phyloP scores from a whole-genome alignment of 1,140 invertebrate genomes.

The Cepaea nemoralis region DNA sequence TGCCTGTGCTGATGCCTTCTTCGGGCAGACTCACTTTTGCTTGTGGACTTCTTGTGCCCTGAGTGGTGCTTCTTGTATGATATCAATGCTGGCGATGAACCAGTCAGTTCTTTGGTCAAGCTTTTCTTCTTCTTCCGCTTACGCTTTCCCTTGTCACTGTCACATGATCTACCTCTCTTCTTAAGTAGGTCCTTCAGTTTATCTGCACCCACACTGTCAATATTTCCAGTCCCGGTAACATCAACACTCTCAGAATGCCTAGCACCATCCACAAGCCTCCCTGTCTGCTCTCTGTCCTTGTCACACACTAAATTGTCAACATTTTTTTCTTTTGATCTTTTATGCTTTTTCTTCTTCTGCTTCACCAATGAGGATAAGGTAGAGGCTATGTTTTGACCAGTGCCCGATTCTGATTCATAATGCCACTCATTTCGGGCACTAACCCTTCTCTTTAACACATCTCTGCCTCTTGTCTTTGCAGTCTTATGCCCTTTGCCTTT shows the following conservation, averaged over 20 bases:
- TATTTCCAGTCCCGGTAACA: neutral
- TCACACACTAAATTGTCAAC: neutral
- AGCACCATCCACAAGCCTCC: neutral
- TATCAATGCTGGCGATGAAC: neutral
- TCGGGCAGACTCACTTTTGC: neutral
- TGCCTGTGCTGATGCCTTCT: conserved; percentile 4
- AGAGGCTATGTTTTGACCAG: too few relatives aligned
- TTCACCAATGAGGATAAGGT: neutral
- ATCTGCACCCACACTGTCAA: neutral
- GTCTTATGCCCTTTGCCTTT: conserved; percentile 5
- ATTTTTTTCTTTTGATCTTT: conserved; percentile 25
- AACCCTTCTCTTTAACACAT: neutral
- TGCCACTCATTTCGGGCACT: conserved; percentile 3
- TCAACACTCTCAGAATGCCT: neutral
- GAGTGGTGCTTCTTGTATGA: conserved; percentile 59
- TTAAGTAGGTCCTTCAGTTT: conserved; percentile 30
- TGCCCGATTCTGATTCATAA: conserved; percentile 3
- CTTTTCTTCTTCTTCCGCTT: conserved; percentile 42
- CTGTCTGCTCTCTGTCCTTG: conserved; percentile 25
- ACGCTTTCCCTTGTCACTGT: conserved; percentile 32
- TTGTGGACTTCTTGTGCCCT: conserved; percentile 54
- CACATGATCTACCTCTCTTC: neutral
- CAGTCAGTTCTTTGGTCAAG: conserved; percentile 14
- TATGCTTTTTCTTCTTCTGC: conserved; percentile 35
- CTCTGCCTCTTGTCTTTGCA: conserved; percentile 25